Evolutionary conservation across 2,888 invertebrate species (phyloP), one percentile per base, ranked within the genome.

Genomic region (Trissolcus brochymenae): DNA sequence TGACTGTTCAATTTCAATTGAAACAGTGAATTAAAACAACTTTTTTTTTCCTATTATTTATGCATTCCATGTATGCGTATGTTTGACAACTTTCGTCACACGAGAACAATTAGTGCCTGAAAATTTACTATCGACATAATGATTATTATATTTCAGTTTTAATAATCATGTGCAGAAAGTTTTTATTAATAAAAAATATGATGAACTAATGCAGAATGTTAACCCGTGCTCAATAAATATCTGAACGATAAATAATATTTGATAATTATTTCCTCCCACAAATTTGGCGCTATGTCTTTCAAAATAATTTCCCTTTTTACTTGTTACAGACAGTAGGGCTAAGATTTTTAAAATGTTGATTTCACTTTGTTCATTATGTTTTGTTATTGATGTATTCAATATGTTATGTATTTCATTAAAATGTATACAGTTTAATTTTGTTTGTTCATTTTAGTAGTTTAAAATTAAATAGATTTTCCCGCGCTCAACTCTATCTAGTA

Each of bases 71-170:
- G 25, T 73, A 68, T 57, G 62, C 65, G 25, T 73, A 68, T 57
- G 62, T 76, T 72, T 75, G 72, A 53, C 40, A 74, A 72, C 59
- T 73, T 60, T 75, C 64, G 56, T 65, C 68, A 76, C 66, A 76
- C 61, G 70, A 75, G 57, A 79, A 79, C 61, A 62, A 79, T 68
- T 79, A 79, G 78, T 79, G 78, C 78, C 78, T 79, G 73, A 79
- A 79, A 79, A 65, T 72, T 74, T 66, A 71, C 76, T 54, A 72
- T 73, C 73, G 64, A 75, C 68, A 65, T 72, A 68, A 67, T 60
- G 66, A 75, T 68, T 61, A 78, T 72, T 75, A 64, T 75, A 79
- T 60, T 75, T 72, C 78, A 73, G 64, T 79, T 76, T 68, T 66
- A 67, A 35, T 35, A 11, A 78, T 73, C 73, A 46, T 72, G 61